phyloP scores from a whole-genome alignment of 2,888 invertebrate genomes.

The Eucriotettix oculatus region DNA sequence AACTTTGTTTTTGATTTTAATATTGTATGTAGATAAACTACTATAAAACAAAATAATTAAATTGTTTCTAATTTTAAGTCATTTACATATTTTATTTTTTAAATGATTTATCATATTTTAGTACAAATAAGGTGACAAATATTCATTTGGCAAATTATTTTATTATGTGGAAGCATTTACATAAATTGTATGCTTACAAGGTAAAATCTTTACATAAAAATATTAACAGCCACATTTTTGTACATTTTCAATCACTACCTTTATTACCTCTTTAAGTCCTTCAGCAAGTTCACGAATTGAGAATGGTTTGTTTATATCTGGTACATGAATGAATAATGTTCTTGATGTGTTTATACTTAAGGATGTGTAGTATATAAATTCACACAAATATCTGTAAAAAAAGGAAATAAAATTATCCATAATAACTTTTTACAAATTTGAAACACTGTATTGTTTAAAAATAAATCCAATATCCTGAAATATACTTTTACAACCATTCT shows the following conservation, averaged over 20 bases:
- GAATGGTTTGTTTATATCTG: conserved; percentile 42
- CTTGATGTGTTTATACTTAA: conserved; percentile 40
- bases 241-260: conserved; percentile 19
- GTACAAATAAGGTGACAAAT: neutral
- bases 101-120: neutral
- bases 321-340: conserved; percentile 66
- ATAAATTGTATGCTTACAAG: neutral
- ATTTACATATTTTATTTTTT: too few species aligned
- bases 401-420: conserved; percentile 11
- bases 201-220: neutral
- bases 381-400: conserved; percentile 54
- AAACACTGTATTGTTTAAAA: too few species aligned
- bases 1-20: neutral
- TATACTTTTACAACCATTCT: too few species aligned
- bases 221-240: neutral
- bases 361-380: conserved; percentile 66
- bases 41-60: neutral
- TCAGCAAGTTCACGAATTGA: conserved; percentile 37
- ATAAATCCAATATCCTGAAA: too few species aligned
- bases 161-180: neutral
- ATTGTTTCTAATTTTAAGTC: too few species aligned
- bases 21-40: neutral
- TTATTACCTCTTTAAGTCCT: conserved; percentile 31
- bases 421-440: too few species aligned
- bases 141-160: neutral